These are phyloP conservation scores for Crocidura indochinensis DNA, from an alignment of 2,797 vertebrate species.

Conservation along the genomic window DNA sequence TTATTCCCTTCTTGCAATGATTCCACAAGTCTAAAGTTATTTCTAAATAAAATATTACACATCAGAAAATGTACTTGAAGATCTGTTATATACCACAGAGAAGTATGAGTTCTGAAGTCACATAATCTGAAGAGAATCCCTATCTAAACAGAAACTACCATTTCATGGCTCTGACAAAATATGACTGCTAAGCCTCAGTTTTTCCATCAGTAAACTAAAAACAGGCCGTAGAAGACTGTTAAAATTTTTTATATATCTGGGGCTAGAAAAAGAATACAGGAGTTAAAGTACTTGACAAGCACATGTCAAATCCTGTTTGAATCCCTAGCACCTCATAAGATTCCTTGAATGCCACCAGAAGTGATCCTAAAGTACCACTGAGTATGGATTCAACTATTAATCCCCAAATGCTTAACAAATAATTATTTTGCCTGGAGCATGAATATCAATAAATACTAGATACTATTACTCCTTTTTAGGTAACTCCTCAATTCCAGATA, in stretches of 20 bases:
- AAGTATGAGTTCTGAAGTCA: background rate
- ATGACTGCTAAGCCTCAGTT: conserved; percentile 12
- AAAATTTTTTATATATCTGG: too few species aligned
- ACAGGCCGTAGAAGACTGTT: background rate
- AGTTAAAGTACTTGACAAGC: too few species aligned
- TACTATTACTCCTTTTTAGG: background rate
- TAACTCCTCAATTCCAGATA: too few species aligned
- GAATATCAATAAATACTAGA: conserved; percentile 45
- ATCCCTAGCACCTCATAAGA: too few species aligned
- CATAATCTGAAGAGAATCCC: background rate
- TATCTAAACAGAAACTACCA: background rate
- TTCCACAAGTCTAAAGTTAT: conserved; percentile 41
- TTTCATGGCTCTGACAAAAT: background rate
- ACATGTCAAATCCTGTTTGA: too few species aligned
- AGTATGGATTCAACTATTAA: too few species aligned
- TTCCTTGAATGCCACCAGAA: too few species aligned
- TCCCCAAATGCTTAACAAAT: background rate
- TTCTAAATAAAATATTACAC: conserved; percentile 54
- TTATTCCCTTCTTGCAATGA: conserved; percentile 42
- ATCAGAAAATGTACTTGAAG: background rate
- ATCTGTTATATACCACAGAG: background rate
- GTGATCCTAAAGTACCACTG: too few species aligned
- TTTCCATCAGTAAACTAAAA: conserved; percentile 52
- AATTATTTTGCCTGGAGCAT: background rate
- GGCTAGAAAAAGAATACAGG: too few species aligned